Percentiles rank a stretch among this genome's conserved stretches.
Conservation (phyloP, 2,797 vertebrate species). For the Mormyrus proboscirostris region DNA sequence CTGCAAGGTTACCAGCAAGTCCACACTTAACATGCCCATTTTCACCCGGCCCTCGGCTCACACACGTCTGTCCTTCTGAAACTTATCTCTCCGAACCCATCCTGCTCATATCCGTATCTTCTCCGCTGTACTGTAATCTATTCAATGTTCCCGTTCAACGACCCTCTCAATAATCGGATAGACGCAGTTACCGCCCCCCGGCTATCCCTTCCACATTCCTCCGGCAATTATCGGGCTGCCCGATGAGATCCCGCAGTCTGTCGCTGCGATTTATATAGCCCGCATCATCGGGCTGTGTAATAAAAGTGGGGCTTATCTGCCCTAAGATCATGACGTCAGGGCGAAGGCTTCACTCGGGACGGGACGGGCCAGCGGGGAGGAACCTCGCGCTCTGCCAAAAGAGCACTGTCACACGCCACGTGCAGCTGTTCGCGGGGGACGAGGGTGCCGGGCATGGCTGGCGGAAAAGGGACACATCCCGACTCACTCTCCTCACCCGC, state of each 20-base stretch:
- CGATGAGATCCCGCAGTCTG: neutral
- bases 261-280: conserved; percentile 39
- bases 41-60: conserved; percentile 24
- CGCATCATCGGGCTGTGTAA: conserved; percentile 40
- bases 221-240: conserved; percentile 24
- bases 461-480: neutral
- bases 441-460: neutral
- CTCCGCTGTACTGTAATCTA: neutral
- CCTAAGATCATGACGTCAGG: conserved; percentile 54
- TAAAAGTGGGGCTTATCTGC: conserved; percentile 49
- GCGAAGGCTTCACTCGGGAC: conserved; percentile 27
- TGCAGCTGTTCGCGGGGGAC: neutral
- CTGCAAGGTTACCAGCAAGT: conserved; percentile 89
- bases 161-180: conserved; percentile 2
- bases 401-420: conserved; percentile 14
- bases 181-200: conserved; percentile 12
- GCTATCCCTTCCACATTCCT: conserved; percentile 12
- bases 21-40: conserved; percentile 85
- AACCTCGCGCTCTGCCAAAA: neutral
- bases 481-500: neutral
- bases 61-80: conserved; percentile 4
- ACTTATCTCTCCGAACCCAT: conserved; percentile 29
- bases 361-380: conserved; percentile 21
- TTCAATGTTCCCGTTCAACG: conserved; percentile 6
- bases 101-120: conserved; percentile 14